A percentile compares a stretch with the other conserved stretches of the same genome.
phyloP scores from a whole-genome alignment of 2,113 vertebrate species.

The Pterophyllum scalare region DNA sequence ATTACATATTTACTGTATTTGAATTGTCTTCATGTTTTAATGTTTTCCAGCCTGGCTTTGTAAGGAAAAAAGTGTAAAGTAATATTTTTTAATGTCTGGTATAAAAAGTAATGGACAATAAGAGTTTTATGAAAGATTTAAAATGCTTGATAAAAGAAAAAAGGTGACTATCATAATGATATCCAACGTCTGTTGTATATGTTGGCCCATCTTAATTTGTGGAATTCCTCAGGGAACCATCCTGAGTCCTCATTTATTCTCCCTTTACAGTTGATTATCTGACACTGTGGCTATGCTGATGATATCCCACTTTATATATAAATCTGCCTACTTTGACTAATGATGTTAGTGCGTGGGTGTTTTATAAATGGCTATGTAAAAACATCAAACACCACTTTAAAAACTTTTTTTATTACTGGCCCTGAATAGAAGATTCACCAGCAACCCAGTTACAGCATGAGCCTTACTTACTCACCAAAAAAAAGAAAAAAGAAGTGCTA shows the following conservation, averaged over 20 bases:
- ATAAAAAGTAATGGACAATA: fast-evolving
- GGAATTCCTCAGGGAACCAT: background rate
- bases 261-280: too few species aligned
- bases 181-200: too few species aligned
- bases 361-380: background rate
- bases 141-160: background rate
- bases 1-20: background rate
- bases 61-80: background rate
- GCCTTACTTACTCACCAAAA: background rate
- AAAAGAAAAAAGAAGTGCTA: too few species aligned
- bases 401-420: background rate
- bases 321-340: background rate
- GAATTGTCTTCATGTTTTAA: background rate
- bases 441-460: too few species aligned
- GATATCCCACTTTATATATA: background rate
- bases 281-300: background rate
- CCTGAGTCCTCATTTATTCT: background rate
- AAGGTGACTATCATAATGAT: fast-evolving
- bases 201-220: background rate
- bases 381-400: background rate
- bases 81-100: background rate
- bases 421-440: background rate
- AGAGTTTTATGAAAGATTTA: background rate
- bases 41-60: background rate
- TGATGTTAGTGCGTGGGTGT: background rate